phyloP scores from a whole-genome alignment of 2,888 invertebrate genomes.

The Lysandra bellargus region DNA sequence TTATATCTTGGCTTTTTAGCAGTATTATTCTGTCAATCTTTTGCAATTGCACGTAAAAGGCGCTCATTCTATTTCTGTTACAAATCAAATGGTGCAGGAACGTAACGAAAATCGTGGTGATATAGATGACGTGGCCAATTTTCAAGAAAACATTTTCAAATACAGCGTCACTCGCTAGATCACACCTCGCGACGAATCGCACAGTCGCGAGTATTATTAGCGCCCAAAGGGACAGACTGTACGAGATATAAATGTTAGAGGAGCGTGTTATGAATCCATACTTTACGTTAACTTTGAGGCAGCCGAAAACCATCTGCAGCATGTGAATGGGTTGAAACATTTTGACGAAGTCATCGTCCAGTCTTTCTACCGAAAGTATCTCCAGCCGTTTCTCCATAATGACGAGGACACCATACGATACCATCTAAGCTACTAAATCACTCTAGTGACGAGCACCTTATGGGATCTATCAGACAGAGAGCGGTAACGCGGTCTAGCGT shows the following conservation, averaged over 20 bases:
- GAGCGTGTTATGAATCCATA: constrained; percentile 54
- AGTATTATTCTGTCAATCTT: constrained; percentile 55
- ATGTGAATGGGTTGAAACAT: constrained; percentile 53
- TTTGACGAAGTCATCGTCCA: constrained; percentile 56
- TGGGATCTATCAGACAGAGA: too few relatives aligned
- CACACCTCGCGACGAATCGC: constrained; percentile 40
- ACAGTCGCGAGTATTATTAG: not conserved
- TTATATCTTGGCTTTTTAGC: constrained; percentile 45
- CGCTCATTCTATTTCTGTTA: constrained; percentile 42
- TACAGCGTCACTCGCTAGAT: constrained; percentile 40
- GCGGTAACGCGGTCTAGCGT: too few relatives aligned
- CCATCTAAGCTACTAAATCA: not conserved
- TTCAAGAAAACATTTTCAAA: constrained; percentile 40
- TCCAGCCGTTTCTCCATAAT: constrained; percentile 44
- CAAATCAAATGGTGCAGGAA: constrained; percentile 33
- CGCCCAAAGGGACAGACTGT: constrained; percentile 48
- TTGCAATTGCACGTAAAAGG: constrained; percentile 61
- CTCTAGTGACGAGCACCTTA: not conserved
- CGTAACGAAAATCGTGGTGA: not conserved
- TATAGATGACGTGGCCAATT: constrained; percentile 32
- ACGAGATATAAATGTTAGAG: constrained; percentile 48
- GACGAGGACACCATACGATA: not conserved
- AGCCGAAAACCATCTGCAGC: constrained; percentile 50
- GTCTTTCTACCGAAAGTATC: constrained; percentile 51
- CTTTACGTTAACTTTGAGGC: constrained; percentile 53